Evolutionary conservation across 2,888 invertebrate genomes (phyloP), one percentile per base, ranked within the genome.

Genomic region (Caradrina kadenii): DNA sequence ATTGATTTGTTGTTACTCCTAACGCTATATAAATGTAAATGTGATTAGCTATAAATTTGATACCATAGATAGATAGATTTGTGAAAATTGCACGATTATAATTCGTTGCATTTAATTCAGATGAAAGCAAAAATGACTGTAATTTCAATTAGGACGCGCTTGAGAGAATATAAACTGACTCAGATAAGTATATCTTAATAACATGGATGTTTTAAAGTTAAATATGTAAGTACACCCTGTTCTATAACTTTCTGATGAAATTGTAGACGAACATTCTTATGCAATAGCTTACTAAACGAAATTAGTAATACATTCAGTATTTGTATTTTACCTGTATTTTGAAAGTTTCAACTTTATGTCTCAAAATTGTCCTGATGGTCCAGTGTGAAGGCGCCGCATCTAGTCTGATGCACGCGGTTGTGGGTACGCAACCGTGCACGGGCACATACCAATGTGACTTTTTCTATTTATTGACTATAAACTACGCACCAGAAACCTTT

Each of bases 11-110:
- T 58, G 7, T 21, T 59, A 58, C 50, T 35, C 35, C 53, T 61
- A 56, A 52, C 1, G 70, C 53, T 17, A 26, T 48, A 22, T n/a
- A 19, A 42, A 26, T 3, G 15, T 61, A 68, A 68, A 22, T 56
- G 63, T 77, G 48, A 76, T 66, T 72, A 60, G 11, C 22, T 22
- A 8, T 61, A 71, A 54, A 26, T 50, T 50, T 35, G 0, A 42
- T 48, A 55, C 2, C 17, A 50, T 22, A 65, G 11, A 45, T 56
- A 54, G 13, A 22, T 21, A n/a, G 22, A 15, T 60, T 52, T 52
- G 26, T 50, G 6, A 53, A 55, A 45, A 39, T 39, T 39, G 11
- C 39, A 31, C 15, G 1, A 45, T 63, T 21, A 59, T 21, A 35
- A 53, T 39, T 13, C 11, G 17, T 67, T 54, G 13, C 42, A 17